Evolutionary conservation across 1,140 invertebrate species (phyloP), one percentile per base, ranked within the genome.

Genomic region (Manduca sexta): DNA sequence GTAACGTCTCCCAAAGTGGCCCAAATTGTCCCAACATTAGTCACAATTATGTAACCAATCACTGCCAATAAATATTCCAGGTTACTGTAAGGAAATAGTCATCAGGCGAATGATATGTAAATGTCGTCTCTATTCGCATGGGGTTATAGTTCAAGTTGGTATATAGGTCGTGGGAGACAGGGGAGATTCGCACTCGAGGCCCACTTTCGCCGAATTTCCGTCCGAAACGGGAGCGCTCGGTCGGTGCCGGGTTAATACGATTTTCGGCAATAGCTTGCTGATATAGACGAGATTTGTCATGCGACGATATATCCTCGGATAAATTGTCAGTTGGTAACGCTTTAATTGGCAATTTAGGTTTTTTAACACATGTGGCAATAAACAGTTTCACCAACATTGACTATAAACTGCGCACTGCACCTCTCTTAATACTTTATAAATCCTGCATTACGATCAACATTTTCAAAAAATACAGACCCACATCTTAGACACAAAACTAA

Each of bases 181-280:
- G 21, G 21, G 21, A 26, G 21, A 33, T 18, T 39, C 46, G 45
- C 52, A 52, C 48, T 54, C 52, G 56, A 60, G 75, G 64, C 71
- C 71, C 64, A 79, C 61, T 76, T 79, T 79, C 72, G 69, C 64
- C 52, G 55, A 53, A 43, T 57, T 62, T 73, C 73, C 73, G 73
- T 60, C 68, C 46, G 65, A 65, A 76, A 65, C 52, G 56, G 55
- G 73, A 73, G 52, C 73, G 56, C 56, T 51, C 49, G 56, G 64
- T 75, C 70, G 57, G 57, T 52, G 66, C 69, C 66, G 66, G 66
- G 56, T 62, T 76, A 69, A 73, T 70, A 53, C 65, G 71, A 76
- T 74, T 74, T 79, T 73, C 61, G 60, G 62, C 37, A 35, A 49
- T 53, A 52, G 47, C 15, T 42, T n/a, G 38, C 3, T 6, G 12